phyloP scores from a whole-genome alignment of 23 tunicate genomes.

The Clavelina lepadiformis region DNA sequence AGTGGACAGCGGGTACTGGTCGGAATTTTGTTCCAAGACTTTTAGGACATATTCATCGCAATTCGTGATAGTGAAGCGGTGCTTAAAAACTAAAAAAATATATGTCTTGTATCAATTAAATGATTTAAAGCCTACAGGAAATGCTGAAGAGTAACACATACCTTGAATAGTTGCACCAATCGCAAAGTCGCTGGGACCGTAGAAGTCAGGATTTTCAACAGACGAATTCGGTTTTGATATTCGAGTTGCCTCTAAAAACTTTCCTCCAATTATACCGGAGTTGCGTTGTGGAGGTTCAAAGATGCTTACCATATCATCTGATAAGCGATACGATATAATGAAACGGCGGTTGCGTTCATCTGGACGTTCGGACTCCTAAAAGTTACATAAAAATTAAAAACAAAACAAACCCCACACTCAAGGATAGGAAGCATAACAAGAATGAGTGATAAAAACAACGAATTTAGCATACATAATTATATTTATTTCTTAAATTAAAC shows the following conservation, averaged over 20 bases:
- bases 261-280: constrained; percentile 94
- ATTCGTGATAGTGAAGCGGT: constrained; percentile 77
- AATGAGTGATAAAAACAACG: too few relatives aligned
- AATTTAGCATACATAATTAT: too few relatives aligned
- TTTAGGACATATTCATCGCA: constrained; percentile 83
- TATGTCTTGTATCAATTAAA: not conserved
- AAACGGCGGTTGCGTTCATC: constrained; percentile 63
- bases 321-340: constrained; percentile 63
- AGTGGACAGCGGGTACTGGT: constrained; percentile 51
- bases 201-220: constrained; percentile 82
- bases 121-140: not conserved
- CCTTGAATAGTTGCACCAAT: constrained; percentile 83
- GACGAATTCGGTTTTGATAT: constrained; percentile 74
- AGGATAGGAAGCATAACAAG: too few relatives aligned
- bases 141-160: not conserved
- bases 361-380: constrained; percentile 30
- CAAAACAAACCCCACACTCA: not conserved
- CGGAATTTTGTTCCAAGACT: constrained; percentile 49
- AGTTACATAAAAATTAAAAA: not conserved
- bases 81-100: constrained; percentile 62
- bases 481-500: too few relatives aligned
- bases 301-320: constrained; percentile 82
- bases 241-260: constrained; percentile 86
- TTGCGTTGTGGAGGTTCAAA: constrained; percentile 68
- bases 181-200: constrained; percentile 87